These are phyloP conservation scores for Phasianus colchicus DNA, from an alignment of 2,113 vertebrate genomes.

Conservation along the genomic window DNA sequence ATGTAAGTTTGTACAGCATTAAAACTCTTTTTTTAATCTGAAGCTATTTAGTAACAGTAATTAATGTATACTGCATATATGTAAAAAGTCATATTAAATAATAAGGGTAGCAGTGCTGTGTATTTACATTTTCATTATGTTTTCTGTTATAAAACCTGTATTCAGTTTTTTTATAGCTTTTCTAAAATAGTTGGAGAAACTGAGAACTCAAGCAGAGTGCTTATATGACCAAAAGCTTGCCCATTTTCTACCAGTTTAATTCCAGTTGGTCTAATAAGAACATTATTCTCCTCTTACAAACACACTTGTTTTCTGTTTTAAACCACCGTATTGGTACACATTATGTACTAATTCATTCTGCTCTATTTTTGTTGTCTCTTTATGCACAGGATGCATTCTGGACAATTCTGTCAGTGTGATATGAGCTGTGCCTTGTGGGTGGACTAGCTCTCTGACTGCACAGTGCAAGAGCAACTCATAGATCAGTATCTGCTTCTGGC, in stretches of 20 bases:
- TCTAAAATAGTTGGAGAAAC: neutral
- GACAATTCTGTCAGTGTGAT: neutral
- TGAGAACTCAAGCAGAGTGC: neutral
- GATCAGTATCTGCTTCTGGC: neutral
- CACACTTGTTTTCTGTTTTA: neutral
- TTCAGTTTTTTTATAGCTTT: neutral
- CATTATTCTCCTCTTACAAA: neutral
- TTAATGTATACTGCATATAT: neutral
- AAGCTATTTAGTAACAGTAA: slow-evolving; percentile 4
- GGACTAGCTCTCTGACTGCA: neutral
- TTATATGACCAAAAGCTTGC: neutral
- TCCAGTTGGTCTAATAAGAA: neutral
- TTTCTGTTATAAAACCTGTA: neutral
- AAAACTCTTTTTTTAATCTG: neutral
- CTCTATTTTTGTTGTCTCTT: neutral
- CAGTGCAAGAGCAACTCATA: neutral
- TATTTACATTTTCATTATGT: neutral
- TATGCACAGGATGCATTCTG: neutral
- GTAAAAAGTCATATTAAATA: neutral
- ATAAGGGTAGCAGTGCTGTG: neutral
- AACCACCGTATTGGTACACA: neutral
- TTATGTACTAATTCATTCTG: neutral
- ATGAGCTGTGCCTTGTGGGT: neutral
- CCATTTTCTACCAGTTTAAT: neutral
- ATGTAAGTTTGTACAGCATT: neutral